These are phyloP conservation scores for Lissonota sp. DNA, from an alignment of 2,888 invertebrate species.

Conservation along the genomic window DNA sequence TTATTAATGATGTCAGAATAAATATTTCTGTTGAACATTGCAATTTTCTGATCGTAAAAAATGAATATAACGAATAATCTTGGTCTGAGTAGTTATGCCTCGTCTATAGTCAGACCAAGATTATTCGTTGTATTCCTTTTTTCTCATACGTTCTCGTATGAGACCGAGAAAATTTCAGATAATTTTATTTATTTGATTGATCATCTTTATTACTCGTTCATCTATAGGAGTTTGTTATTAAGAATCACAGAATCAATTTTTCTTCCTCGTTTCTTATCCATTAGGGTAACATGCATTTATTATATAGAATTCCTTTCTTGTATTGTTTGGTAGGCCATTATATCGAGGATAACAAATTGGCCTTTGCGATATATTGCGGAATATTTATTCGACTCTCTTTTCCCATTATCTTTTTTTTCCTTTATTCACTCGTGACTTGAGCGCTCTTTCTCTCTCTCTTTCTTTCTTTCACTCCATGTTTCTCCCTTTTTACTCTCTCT, in stretches of 20 bases:
- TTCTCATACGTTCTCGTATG: too few species aligned
- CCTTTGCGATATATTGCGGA: slow-evolving; percentile 35
- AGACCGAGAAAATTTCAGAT: too few species aligned
- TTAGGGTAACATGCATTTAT: background rate
- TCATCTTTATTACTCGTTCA: slow-evolving; percentile 1
- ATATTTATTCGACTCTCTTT: slow-evolving; percentile 36
- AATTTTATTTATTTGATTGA: too few species aligned
- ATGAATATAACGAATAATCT: too few species aligned
- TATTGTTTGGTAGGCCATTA: slow-evolving; percentile 45
- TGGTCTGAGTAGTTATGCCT: too few species aligned
- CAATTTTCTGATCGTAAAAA: background rate
- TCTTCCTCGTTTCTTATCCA: slow-evolving; percentile 2
- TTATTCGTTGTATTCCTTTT: too few species aligned
- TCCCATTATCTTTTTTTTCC: background rate
- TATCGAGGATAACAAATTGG: slow-evolving; percentile 48
- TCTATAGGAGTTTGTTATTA: slow-evolving; percentile 12
- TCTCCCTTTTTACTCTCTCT: slow-evolving; percentile 1
- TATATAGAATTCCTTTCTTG: slow-evolving; percentile 23
- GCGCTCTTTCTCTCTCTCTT: background rate
- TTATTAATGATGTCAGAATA: slow-evolving; percentile 19
- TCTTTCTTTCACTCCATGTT: slow-evolving; percentile 1
- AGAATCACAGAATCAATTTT: slow-evolving; percentile 20
- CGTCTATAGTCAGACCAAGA: too few species aligned
- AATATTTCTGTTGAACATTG: background rate
- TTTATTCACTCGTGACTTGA: background rate